Percentiles rank a stretch among this genome's conserved stretches.
These are phyloP conservation scores for Drosophila lowei DNA, from an alignment of 1,140 invertebrate species.

Conservation along the genomic window DNA sequence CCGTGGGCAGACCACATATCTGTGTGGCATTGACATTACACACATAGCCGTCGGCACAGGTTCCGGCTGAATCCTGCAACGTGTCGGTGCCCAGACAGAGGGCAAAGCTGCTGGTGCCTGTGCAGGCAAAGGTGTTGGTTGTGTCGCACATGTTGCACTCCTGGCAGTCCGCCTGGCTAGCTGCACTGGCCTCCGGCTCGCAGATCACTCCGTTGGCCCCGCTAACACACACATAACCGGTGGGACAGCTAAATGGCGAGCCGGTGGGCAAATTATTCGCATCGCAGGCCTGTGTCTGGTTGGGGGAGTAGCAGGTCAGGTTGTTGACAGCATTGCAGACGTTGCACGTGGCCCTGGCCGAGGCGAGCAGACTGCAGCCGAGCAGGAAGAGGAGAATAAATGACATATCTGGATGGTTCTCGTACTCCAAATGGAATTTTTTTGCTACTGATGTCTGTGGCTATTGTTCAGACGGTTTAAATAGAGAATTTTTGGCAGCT, in stretches of 20 bases:
- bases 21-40: constrained; percentile 52
- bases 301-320: constrained; percentile 68
- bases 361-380: constrained; percentile 21
- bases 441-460: constrained; percentile 27
- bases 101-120: constrained; percentile 57
- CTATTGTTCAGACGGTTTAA: constrained; percentile 37
- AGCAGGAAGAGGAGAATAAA: constrained; percentile 2
- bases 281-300: constrained; percentile 63
- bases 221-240: constrained; percentile 62
- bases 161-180: constrained; percentile 35
- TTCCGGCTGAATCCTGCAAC: constrained; percentile 42
- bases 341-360: constrained; percentile 50
- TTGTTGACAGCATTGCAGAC: constrained; percentile 57
- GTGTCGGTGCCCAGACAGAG: constrained; percentile 61
- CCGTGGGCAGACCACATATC: constrained; percentile 57
- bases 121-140: constrained; percentile 68
- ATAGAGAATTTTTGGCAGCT: constrained; percentile 37
- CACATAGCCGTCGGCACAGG: constrained; percentile 57
- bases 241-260: constrained; percentile 45
- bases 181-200: constrained; percentile 9
- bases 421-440: too few relatives aligned
- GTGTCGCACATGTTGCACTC: constrained; percentile 69
- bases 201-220: constrained; percentile 48
- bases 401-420: constrained; percentile 18
- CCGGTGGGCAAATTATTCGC: constrained; percentile 41